phyloP scores from a whole-genome alignment of 2,797 vertebrate species.

The Sebastes minor region DNA sequence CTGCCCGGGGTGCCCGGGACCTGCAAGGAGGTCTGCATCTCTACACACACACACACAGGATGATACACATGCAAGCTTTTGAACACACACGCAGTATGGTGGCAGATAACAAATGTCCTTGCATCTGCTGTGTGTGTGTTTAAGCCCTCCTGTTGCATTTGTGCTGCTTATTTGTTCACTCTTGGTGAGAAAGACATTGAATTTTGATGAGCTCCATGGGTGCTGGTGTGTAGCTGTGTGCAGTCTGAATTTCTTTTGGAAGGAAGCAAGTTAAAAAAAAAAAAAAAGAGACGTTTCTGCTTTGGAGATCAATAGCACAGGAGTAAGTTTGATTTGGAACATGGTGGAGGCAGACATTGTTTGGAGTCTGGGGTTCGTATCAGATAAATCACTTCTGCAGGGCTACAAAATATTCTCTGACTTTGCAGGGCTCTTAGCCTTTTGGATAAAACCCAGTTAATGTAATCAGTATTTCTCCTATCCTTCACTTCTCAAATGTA shows the following conservation, averaged over 20 bases:
- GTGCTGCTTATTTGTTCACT: conserved; percentile 12
- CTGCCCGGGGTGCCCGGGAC: conserved; percentile 87
- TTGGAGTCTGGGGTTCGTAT: neutral
- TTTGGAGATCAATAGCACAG: conserved; percentile 3
- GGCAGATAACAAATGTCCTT: conserved; percentile 3
- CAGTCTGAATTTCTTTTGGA: neutral
- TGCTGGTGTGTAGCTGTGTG: conserved; percentile 5
- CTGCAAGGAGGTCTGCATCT: conserved; percentile 83
- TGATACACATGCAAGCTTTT: neutral
- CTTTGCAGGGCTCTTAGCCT: neutral
- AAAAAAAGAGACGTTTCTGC: neutral
- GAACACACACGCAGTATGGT: neutral
- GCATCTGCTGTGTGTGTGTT: neutral
- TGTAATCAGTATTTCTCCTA: neutral
- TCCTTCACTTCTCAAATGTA: neutral
- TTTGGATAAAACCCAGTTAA: neutral
- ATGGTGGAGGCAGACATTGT: neutral
- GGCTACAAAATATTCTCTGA: neutral
- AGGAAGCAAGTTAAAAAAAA: neutral
- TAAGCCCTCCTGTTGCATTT: neutral
- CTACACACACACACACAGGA: neutral
- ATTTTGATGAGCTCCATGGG: neutral
- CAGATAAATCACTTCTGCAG: conserved; percentile 2
- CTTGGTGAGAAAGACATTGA: conserved; percentile 2
- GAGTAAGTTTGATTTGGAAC: conserved; percentile 7